phyloP scores from a whole-genome alignment of 2,797 vertebrate species.

The Brotula barbata region DNA sequence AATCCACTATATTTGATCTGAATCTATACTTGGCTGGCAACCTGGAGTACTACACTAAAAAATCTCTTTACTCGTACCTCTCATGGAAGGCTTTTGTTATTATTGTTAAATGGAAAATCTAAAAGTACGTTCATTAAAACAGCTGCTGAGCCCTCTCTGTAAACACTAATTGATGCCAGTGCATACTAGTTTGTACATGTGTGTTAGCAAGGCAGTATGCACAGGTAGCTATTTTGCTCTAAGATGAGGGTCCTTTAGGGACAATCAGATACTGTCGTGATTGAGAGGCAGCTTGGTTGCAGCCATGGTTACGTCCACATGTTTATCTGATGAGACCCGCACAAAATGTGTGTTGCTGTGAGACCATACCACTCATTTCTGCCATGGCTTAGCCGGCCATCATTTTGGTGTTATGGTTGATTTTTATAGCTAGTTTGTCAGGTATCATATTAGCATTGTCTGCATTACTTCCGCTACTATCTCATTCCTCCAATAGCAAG shows the following conservation, averaged over 20 bases:
- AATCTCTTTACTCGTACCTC: slow-evolving; percentile 6
- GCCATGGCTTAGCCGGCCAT: background rate
- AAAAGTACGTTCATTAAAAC: slow-evolving; percentile 21
- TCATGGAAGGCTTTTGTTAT: slow-evolving; percentile 1
- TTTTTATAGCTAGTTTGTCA: too few relatives aligned
- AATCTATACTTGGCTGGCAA: background rate
- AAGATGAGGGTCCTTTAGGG: slow-evolving; percentile 39
- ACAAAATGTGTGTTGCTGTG: background rate
- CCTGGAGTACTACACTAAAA: background rate
- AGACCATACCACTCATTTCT: slow-evolving; percentile 1
- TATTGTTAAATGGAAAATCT: background rate
- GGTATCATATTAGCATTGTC: slow-evolving; percentile 2
- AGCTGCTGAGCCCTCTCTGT: slow-evolving; percentile 9
- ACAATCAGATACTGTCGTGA: slow-evolving; percentile 40
- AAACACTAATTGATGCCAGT: slow-evolving; percentile 16
- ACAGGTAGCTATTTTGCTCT: slow-evolving; percentile 22
- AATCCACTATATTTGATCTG: background rate
- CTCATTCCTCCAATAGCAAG: slow-evolving; percentile 14
- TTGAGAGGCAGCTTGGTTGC: slow-evolving; percentile 10
- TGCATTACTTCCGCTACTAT: slow-evolving; percentile 19
- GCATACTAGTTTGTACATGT: slow-evolving; percentile 6
- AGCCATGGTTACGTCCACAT: background rate
- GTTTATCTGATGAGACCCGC: background rate
- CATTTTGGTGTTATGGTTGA: background rate
- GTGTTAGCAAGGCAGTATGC: slow-evolving; percentile 3